Evolutionary conservation across 2,888 invertebrate genomes (phyloP).

Genomic region (Idaea dimidiata): DNA sequence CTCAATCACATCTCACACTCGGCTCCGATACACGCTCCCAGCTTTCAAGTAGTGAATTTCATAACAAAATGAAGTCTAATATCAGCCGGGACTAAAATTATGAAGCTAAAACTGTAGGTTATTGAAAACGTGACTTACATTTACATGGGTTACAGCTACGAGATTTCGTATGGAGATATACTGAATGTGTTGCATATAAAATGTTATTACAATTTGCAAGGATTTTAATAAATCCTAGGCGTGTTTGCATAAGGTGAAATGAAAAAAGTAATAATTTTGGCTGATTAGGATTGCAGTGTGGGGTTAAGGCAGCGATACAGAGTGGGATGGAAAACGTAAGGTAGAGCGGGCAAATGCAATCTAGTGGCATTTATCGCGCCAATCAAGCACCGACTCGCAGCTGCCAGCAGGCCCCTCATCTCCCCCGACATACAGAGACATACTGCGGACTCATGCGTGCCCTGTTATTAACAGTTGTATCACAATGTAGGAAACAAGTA

Average conservation of each 20-base stretch:
- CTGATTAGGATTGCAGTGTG: conserved; percentile 22
- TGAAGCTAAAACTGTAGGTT: conserved; percentile 80
- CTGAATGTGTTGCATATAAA: conserved; percentile 38
- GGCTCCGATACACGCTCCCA: conserved; percentile 15
- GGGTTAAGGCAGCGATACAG: conserved; percentile 24
- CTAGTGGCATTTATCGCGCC: conserved; percentile 79
- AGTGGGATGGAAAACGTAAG: conserved; percentile 36
- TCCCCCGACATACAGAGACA: conserved; percentile 31
- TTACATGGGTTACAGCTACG: conserved; percentile 69
- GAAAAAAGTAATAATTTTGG: conserved; percentile 25
- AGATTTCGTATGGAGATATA: conserved; percentile 57
- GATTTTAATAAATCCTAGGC: conserved; percentile 31
- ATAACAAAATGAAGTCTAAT: conserved; percentile 77
- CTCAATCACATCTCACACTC: conserved; percentile 23
- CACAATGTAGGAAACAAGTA: background rate
- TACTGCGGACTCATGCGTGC: conserved; percentile 13
- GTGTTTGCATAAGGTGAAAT: conserved; percentile 23
- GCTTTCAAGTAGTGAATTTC: conserved; percentile 52
- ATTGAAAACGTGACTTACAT: conserved; percentile 81
- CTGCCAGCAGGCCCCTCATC: conserved; percentile 64
- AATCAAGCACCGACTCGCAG: conserved; percentile 75
- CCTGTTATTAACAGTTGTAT: background rate
- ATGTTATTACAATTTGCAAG: conserved; percentile 33
- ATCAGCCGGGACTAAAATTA: conserved; percentile 77
- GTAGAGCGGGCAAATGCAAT: conserved; percentile 57